Evolutionary conservation across 2,888 invertebrate genomes (phyloP), one percentile per base, ranked within the genome.

Genomic region (Luperina nickerlii): DNA sequence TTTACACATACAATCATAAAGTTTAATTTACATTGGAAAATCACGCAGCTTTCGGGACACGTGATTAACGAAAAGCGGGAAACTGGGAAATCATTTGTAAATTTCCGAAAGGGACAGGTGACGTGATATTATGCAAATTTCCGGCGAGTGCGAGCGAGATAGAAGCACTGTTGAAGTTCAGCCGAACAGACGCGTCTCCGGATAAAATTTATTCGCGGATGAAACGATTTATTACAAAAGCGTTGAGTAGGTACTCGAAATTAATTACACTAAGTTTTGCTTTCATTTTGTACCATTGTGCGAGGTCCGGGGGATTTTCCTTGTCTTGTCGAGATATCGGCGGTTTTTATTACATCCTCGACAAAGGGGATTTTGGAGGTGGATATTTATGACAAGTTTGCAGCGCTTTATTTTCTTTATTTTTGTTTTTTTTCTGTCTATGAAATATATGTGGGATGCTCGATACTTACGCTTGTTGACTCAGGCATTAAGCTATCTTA

Each of bases 171-270:
- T 92, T 93, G 93, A 94, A 94, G 94, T 96, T 96, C 94, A 89
- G 89, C 82, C 83, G 81, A 89, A 90, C 89, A 94, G 93, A 91
- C 90, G 88, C 90, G 91, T 90, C 91, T 91, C 92, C 91, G 93
- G 95, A 94, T 95, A 94, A 95, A 95, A 96, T 96, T 94, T 96
- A 95, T 95, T 94, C 93, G 92, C 93, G 95, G 96, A 96, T 96
- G 95, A 96, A 96, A 96, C 96, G 96, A 97, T 96, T 97, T 97
- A 97, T 97, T 96, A 96, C 96, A 95, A 95, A 96, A 96, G 96
- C 97, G 96, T 96, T 95, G 97, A 96, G 96, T 95, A 94, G 95
- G 95, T 95, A 95, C 96, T 96, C 91, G 94, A 96, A 96, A 96
- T 97, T 97, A 97, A 97, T 97, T 94, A 94, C 93, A 90, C 90